Evolutionary conservation across 2,797 vertebrate genomes (phyloP).

Genomic region (Acanthopagrus latus): DNA sequence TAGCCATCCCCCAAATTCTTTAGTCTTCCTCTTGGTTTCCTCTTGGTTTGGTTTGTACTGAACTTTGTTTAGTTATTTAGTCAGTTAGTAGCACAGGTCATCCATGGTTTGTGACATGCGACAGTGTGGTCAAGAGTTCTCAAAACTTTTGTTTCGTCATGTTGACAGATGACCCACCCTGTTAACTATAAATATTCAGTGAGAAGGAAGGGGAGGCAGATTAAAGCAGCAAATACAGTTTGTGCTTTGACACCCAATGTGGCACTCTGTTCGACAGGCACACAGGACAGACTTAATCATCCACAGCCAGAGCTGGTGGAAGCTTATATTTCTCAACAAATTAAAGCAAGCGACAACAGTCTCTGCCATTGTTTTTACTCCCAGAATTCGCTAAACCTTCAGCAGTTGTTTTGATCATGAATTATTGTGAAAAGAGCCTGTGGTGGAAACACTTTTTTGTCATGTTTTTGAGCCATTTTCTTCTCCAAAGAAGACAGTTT

Average conservation of each 20-base stretch:
- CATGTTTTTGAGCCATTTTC: constrained; percentile 6
- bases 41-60: not conserved
- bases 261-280: constrained; percentile 28
- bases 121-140: not conserved
- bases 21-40: constrained; percentile 3
- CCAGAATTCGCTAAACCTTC: not conserved
- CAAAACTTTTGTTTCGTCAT: not conserved
- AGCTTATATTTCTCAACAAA: constrained; percentile 6
- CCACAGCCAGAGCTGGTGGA: not conserved
- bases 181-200: constrained; percentile 50
- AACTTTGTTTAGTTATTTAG: not conserved
- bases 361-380: not conserved
- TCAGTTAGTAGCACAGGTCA: constrained; percentile 5
- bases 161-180: constrained; percentile 44
- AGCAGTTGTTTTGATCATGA: not conserved
- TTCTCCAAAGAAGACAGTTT: not conserved
- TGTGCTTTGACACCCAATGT: constrained; percentile 45
- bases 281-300: constrained; percentile 5
- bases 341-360: not conserved
- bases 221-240: constrained; percentile 43
- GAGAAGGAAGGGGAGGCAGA: constrained; percentile 25
- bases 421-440: not conserved
- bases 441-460: constrained; percentile 1
- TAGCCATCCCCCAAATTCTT: constrained; percentile 22
- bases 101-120: not conserved